Evolutionary conservation across 1,140 invertebrate species (phyloP), one percentile per base, ranked within the genome.

Genomic region (Heliconius hermathena): DNA sequence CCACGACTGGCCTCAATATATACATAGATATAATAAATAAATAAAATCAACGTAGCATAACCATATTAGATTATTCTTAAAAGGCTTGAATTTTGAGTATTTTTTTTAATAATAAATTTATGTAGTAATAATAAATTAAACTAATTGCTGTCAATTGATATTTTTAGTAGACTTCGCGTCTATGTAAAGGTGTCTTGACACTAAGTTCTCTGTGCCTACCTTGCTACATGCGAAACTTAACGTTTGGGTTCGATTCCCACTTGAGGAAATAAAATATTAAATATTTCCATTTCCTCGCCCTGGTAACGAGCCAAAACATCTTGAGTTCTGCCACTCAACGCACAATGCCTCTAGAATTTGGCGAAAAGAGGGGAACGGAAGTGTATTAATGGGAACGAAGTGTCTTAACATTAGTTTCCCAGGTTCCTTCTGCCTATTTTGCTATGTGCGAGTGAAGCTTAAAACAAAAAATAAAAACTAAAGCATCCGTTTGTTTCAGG

Each of bases 401-500:
- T 66, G 57, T 66, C 22, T 26, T 13, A 29, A 16, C 22, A 66
- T 3, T 66, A 26, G 8, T 11, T 13, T 66, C 60, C 60, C 11
- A 66, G 11, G 13, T 26, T 66, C 60, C 22, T 22, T 11, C 26
- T 66, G 22, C 13, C 8, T 66, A 16, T 22, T 9, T 11, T 29
- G 22, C 22, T 13, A 26, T 29, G 1, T 13, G 11, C 57, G 11
- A 9, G 9, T 29, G 11, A 3, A 66, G 57, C 57, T 9, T 26
- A n/a, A 66, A 66, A 8, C 22, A 29, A 66, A 66, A 66, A 66
- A 66, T 5, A 66, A 66, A 29, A 29, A 29, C 13, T 29, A 22
- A 26, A 60, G 8, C 20, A 29, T 13, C 26, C 26, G 46, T 85
- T 90, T 89, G 90, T 96, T 96, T 71, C 94, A 99, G 98, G 99